These are phyloP conservation scores for Neoitamus cyanurus DNA, from an alignment of 2,888 invertebrate species.

Conservation along the genomic window DNA sequence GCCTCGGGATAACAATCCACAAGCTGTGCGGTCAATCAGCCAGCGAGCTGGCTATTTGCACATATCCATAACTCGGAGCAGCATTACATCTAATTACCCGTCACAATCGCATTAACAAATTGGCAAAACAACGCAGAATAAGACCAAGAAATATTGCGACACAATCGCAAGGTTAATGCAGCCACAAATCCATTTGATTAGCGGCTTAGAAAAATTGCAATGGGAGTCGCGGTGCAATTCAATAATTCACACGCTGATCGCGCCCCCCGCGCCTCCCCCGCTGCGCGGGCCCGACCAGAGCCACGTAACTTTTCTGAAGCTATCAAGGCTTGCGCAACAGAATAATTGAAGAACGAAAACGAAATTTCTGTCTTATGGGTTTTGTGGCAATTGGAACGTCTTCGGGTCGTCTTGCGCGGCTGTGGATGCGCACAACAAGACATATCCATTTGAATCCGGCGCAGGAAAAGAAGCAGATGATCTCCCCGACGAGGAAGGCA, in stretches of 20 bases:
- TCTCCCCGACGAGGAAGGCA: constrained; percentile 10
- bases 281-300: neutral
- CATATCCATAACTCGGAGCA: constrained; percentile 20
- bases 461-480: constrained; percentile 28
- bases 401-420: constrained; percentile 9
- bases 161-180: constrained; percentile 56
- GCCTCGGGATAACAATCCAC: constrained; percentile 30
- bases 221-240: constrained; percentile 49
- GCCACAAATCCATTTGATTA: constrained; percentile 47
- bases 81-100: constrained; percentile 34
- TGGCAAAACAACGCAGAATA: constrained; percentile 43
- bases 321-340: constrained; percentile 43
- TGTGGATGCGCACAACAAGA: constrained; percentile 6
- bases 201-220: constrained; percentile 45
- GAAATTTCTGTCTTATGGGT: constrained; percentile 46
- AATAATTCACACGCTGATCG: constrained; percentile 49
- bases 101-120: constrained; percentile 43
- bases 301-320: constrained; percentile 36
- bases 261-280: neutral
- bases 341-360: constrained; percentile 47
- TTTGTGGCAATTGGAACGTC: constrained; percentile 45
- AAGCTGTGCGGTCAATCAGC: neutral
- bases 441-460: constrained; percentile 33
- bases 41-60: neutral
- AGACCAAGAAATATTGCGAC: constrained; percentile 55